Evolutionary conservation across 2,888 invertebrate genomes (phyloP).

Genomic region (Eupithecia dodoneata): DNA sequence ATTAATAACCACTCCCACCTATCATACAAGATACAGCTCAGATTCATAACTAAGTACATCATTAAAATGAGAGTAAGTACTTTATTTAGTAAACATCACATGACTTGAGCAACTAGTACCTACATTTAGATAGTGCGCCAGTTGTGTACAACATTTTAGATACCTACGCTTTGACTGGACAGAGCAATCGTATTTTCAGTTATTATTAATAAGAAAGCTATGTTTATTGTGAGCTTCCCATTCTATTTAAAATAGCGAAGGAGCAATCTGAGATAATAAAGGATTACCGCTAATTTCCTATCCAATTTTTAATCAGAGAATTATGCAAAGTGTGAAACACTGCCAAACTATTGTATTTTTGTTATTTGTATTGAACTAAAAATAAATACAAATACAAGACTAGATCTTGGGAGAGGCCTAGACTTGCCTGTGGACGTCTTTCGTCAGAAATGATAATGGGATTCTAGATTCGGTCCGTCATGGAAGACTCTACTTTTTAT

Average conservation of each 20-base stretch:
- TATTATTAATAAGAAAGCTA: background rate
- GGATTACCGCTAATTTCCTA: too few relatives aligned
- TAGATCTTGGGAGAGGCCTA: too few relatives aligned
- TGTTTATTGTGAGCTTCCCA: background rate
- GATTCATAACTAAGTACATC: slow-evolving; percentile 2
- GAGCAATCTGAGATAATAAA: background rate
- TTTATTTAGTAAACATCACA: slow-evolving; percentile 19
- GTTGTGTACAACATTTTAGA: slow-evolving; percentile 31
- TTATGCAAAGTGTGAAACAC: too few relatives aligned
- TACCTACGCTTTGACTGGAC: slow-evolving; percentile 5
- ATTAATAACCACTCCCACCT: background rate
- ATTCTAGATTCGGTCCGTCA: too few relatives aligned
- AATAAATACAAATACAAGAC: too few relatives aligned
- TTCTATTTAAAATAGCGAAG: background rate
- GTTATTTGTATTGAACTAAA: too few relatives aligned
- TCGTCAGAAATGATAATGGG: too few relatives aligned
- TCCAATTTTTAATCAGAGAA: too few relatives aligned
- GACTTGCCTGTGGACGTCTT: too few relatives aligned
- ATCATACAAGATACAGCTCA: background rate
- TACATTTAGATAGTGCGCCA: slow-evolving; percentile 21
- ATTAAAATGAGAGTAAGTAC: background rate
- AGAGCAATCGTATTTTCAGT: background rate
- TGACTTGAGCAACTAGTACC: slow-evolving; percentile 7
- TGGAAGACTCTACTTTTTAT: too few relatives aligned
- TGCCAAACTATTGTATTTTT: too few relatives aligned